Evolutionary conservation across 2,113 vertebrate genomes (phyloP).

Genomic region (Globicephala melas): DNA sequence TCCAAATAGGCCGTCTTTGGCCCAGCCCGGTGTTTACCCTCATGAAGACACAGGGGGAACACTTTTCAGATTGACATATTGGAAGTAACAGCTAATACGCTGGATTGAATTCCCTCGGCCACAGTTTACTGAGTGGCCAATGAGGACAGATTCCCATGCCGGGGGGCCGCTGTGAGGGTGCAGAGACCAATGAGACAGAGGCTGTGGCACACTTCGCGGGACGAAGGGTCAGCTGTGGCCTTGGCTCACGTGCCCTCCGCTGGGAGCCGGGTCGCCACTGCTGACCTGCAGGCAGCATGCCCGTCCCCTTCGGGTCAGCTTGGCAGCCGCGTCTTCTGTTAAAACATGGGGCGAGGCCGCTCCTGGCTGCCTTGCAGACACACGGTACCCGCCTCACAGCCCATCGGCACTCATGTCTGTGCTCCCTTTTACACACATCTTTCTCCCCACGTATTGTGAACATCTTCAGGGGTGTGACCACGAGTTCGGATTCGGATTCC

Average conservation of each 20-base stretch:
- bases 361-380: neutral
- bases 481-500: neutral
- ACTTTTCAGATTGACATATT: neutral
- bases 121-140: neutral
- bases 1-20: neutral
- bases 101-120: neutral
- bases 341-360: neutral
- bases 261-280: neutral
- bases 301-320: neutral
- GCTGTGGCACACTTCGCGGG: neutral
- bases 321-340: neutral
- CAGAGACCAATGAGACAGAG: neutral
- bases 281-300: too few relatives aligned
- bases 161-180: neutral
- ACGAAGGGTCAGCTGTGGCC: neutral
- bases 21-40: neutral
- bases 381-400: accelerated
- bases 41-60: neutral
- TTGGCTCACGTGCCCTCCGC: accelerated
- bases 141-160: neutral
- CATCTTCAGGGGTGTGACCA: neutral
- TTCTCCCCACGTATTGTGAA: accelerated
- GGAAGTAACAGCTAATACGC: neutral
- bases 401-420: neutral
- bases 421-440: neutral